Evolutionary conservation across 2,113 vertebrate species (phyloP).

Genomic region (Eublepharis macularius): DNA sequence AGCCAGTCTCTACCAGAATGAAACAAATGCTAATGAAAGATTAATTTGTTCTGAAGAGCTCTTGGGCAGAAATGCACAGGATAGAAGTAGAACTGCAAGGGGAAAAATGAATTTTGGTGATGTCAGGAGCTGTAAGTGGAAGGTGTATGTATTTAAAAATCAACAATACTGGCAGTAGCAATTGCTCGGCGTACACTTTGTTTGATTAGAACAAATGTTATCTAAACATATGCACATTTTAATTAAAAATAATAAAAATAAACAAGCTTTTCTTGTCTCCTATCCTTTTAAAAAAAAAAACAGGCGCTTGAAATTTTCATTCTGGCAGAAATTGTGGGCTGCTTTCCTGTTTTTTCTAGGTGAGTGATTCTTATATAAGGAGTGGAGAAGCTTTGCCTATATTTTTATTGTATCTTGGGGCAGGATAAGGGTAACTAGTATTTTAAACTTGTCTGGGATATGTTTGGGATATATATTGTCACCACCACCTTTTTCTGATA

Average conservation of each 20-base stretch:
- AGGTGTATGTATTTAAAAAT: background rate
- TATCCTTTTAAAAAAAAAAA: too few relatives aligned
- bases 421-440: background rate
- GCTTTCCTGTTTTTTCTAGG: conserved; percentile 63
- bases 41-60: conserved; percentile 31
- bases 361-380: conserved; percentile 40
- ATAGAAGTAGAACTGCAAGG: background rate
- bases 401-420: background rate
- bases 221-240: background rate
- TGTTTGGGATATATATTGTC: background rate
- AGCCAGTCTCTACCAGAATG: conserved; percentile 31
- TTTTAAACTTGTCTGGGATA: background rate
- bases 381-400: background rate
- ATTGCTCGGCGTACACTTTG: conserved; percentile 4
- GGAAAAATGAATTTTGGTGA: background rate
- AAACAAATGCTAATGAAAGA: conserved; percentile 51
- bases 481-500: background rate
- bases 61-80: conserved; percentile 29
- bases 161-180: fast-evolving
- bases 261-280: conserved; percentile 12
- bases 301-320: conserved; percentile 65
- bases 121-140: background rate
- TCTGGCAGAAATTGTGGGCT: conserved; percentile 62
- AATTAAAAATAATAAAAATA: conserved; percentile 20
- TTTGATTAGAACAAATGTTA: background rate